Base-by-base conservation (phyloP, 2,888 invertebrate species). In the Archips crataeganus region DNA sequence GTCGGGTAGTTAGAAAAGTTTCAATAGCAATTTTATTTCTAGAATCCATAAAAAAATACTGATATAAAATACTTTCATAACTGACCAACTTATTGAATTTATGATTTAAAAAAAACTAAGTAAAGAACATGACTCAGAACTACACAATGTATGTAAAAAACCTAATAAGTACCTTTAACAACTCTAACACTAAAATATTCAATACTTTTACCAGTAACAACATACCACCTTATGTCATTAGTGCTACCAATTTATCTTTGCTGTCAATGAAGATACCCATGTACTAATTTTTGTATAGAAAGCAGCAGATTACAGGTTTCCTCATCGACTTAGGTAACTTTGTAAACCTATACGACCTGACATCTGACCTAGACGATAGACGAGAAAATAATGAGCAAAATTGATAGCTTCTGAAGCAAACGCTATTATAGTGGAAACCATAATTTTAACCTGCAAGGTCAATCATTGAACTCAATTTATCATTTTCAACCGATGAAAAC, bases 341-440 rank as follows among this genome's bases (percentile, higher is more conserved):
- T 67, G 66, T 57, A 57, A 57, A 59, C 39, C 9, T n/a, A 47
- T 47, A 47, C 2, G 34, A 34, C 34, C 51, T 51, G 15, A 36
- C 47, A 61, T 15, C 3, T 34, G 63, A 23, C 32, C 39, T 42
- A 62, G 69, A 69, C 61, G 69, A 70, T 62, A 9, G 51, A 70
- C 61, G 69, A 51, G n/a, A 51, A 70, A 51, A 42, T 70, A 70
- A 70, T 61, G 61, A 49, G 36, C 45, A n/a, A 39, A 42, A 51
- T 39, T 51, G n/a, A 32, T 32, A 62, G 32, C 13, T 13, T 8
- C 32, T 47, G 8, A 47, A 36, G 3, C 32, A 49, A 70, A 57
- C 11, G 11, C 39, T 39, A 6, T 6, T 39, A 23, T 23, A 23
- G 23, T 23, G 23, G 23, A 23, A 23, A 23, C 23, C 23, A 23